Evolutionary conservation across 23 tunicate genomes (phyloP).

Genomic region (Halocynthia aurantium): DNA sequence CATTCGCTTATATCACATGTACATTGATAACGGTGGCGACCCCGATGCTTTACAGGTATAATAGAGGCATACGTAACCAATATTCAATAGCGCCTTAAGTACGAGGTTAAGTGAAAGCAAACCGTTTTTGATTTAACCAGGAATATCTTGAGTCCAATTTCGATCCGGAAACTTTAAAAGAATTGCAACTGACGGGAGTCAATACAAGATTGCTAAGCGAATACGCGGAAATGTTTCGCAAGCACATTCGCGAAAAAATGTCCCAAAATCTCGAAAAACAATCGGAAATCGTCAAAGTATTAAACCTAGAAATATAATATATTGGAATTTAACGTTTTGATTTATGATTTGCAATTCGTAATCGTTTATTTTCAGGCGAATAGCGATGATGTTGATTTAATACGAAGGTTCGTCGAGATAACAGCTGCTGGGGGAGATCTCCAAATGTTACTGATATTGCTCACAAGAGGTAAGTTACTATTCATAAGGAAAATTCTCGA

Average conservation of each 20-base stretch:
- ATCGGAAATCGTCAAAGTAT: conserved; percentile 33
- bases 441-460: conserved; percentile 33
- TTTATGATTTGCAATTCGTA: background rate
- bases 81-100: background rate
- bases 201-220: conserved; percentile 41
- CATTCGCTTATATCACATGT: conserved; percentile 29
- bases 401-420: conserved; percentile 34
- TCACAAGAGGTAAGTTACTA: conserved; percentile 27
- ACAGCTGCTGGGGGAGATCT: conserved; percentile 53
- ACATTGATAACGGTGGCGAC: conserved; percentile 52
- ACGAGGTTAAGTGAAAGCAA: background rate
- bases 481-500: background rate
- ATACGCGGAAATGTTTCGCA: conserved; percentile 40
- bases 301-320: background rate
- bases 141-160: conserved; percentile 90
- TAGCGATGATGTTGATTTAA: conserved; percentile 31
- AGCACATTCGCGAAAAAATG: conserved; percentile 38
- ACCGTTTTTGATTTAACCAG: conserved; percentile 11
- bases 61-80: background rate
- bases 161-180: conserved; percentile 38
- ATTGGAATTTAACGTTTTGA: background rate
- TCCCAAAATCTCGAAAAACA: conserved; percentile 44
- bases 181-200: conserved; percentile 35
- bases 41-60: conserved; percentile 46
- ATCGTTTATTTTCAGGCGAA: conserved; percentile 14